phyloP scores from a whole-genome alignment of 2,797 vertebrate genomes.

The Gouania willdenowi region DNA sequence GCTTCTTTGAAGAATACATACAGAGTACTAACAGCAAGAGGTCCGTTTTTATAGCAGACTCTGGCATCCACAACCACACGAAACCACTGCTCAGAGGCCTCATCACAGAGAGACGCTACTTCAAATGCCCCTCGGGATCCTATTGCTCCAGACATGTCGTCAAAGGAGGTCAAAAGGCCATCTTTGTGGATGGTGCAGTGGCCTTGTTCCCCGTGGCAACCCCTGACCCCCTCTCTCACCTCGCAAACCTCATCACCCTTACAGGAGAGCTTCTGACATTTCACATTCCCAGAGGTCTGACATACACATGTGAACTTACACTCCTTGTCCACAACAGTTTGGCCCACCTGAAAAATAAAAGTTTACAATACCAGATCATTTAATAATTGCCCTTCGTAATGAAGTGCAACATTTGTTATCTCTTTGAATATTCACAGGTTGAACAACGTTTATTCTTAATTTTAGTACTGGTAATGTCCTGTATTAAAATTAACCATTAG shows the following conservation, averaged over 20 bases:
- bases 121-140: constrained; percentile 59
- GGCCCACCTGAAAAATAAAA: constrained; percentile 59
- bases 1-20: constrained; percentile 65
- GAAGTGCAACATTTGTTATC: no score
- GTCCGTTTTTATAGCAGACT: constrained; percentile 30
- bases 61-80: constrained; percentile 71
- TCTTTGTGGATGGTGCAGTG: constrained; percentile 56
- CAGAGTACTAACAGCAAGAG: constrained; percentile 14
- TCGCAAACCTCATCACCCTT: constrained; percentile 40
- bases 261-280: constrained; percentile 63
- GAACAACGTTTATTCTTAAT: no score
- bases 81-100: constrained; percentile 60
- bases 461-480: no score
- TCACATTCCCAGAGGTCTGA: constrained; percentile 45
- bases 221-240: constrained; percentile 50
- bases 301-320: constrained; percentile 72
- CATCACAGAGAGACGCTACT: constrained; percentile 62
- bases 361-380: no score
- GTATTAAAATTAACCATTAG: no score
- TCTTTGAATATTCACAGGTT: no score
- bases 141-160: constrained; percentile 54
- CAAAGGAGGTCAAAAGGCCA: constrained; percentile 67
- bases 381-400: no score
- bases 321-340: constrained; percentile 51
- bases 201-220: constrained; percentile 53